Evolutionary conservation across 2,888 invertebrate species (phyloP).

Genomic region (Scaptomyza parva): DNA sequence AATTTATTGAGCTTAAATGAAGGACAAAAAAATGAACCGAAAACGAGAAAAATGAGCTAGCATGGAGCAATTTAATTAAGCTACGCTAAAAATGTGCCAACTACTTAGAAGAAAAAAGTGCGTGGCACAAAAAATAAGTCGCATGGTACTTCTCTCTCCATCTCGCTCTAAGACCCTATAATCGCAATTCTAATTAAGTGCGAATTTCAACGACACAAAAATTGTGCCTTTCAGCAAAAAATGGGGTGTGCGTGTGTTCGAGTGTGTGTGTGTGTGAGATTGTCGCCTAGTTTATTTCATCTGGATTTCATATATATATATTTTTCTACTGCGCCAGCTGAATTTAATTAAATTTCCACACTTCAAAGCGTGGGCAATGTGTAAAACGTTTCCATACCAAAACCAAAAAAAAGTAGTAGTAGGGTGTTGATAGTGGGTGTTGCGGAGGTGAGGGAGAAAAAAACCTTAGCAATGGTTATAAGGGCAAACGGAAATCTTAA

Average conservation of each 20-base stretch:
- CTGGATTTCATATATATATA: slow-evolving; percentile 11
- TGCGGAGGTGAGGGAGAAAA: slow-evolving; percentile 37
- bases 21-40: too few relatives aligned
- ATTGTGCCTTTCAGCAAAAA: slow-evolving; percentile 36
- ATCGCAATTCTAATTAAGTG: slow-evolving; percentile 79
- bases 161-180: slow-evolving; percentile 68
- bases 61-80: slow-evolving; percentile 54
- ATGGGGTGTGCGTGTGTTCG: slow-evolving; percentile 45
- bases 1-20: slow-evolving; percentile 22
- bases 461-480: slow-evolving; percentile 49
- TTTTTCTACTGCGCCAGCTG: slow-evolving; percentile 61
- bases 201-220: slow-evolving; percentile 57
- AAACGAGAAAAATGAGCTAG: background rate
- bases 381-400: slow-evolving; percentile 62
- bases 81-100: slow-evolving; percentile 56
- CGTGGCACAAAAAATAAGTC: slow-evolving; percentile 42
- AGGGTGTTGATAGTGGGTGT: too few relatives aligned
- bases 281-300: slow-evolving; percentile 75
- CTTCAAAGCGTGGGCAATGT: slow-evolving; percentile 78
- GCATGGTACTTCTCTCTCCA: slow-evolving; percentile 38
- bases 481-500: slow-evolving; percentile 72
- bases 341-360: slow-evolving; percentile 79
- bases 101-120: slow-evolving; percentile 38
- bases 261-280: slow-evolving; percentile 27
- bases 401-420: background rate